Evolutionary conservation across 2,888 invertebrate genomes (phyloP), one percentile per base, ranked within the genome.

Genomic region (Bellardia pandia): DNA sequence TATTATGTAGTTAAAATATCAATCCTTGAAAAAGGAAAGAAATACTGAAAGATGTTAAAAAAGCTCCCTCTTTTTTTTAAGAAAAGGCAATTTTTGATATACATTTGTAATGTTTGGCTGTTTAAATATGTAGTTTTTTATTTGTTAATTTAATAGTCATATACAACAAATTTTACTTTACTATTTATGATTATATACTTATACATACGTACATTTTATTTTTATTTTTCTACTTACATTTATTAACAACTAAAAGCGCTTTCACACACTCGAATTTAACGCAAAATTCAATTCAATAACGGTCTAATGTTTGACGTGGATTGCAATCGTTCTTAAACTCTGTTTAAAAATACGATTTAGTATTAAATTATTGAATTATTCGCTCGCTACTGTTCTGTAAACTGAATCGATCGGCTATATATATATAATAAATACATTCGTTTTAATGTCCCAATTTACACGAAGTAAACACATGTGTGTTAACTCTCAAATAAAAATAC

Each of bases 101-200:
- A 86, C 66, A 81, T 81, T 76, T 88, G 86, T 88, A 86, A 88
- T 78, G 81, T 88, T 88, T 86, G 86, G 81, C 85, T 86, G 86
- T 88, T 82, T 85, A 86, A 83, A 78, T 66, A 81, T 81, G 76
- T 86, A 81, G 78, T 69, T 77, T 86, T 80, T 85, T 64, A 51
- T 62, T 82, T 82, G 45, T 81, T 88, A 75, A 62, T 58, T 77
- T 78, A 78, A 84, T 85, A 85, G 84, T 85, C 78, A 79, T 79
- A 74, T 74, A 78, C 68, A 62, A 84, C 45, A 68, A 75, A 58
- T 48, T 72, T 56, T 56, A 56, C 23, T 74, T 45, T 58, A 77
- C 53, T 58, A 78, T 68, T 71, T 56, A 76, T 60, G 72, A 62
- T 60, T 33, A 30, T 68, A 64, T 62, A 62, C 37, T 66, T 81